phyloP scores from a whole-genome alignment of 2,797 vertebrate genomes.

The Megaceryle alcyon region DNA sequence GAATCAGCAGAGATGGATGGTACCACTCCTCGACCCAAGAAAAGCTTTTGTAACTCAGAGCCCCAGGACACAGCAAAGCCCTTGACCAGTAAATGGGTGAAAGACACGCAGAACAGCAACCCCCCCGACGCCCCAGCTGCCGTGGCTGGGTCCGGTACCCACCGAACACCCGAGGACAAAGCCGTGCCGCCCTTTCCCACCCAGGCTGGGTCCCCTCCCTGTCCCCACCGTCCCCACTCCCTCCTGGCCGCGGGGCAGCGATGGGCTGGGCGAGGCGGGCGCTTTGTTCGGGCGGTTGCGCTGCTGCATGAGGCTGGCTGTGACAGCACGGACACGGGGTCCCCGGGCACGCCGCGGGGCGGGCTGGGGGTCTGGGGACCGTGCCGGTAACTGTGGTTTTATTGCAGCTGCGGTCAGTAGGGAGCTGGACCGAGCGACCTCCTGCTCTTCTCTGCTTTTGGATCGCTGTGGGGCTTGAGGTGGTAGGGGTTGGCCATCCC shows the following conservation, averaged over 20 bases:
- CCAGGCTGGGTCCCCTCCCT: background rate
- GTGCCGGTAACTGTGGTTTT: background rate
- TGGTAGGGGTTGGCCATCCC: background rate
- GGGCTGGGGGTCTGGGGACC: rapidly evolving
- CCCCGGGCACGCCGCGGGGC: rapidly evolving
- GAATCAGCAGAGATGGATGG: background rate
- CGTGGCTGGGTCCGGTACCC: background rate
- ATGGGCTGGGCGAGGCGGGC: background rate
- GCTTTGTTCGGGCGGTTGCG: background rate
- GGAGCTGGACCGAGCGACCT: background rate
- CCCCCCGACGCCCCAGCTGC: background rate
- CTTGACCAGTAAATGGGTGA: background rate
- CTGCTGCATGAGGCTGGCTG: constrained; percentile 41
- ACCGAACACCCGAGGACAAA: background rate
- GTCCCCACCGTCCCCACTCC: background rate
- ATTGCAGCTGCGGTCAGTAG: background rate
- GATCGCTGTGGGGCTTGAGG: background rate
- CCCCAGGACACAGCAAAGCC: background rate
- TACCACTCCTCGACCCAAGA: background rate
- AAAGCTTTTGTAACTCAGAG: background rate
- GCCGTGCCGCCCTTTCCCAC: background rate
- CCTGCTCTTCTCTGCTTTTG: background rate
- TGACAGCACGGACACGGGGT: background rate
- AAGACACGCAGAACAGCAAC: background rate
- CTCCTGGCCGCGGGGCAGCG: background rate